Conservation (phyloP, 1,140 invertebrate species). For the Eumaeus atala region DNA sequence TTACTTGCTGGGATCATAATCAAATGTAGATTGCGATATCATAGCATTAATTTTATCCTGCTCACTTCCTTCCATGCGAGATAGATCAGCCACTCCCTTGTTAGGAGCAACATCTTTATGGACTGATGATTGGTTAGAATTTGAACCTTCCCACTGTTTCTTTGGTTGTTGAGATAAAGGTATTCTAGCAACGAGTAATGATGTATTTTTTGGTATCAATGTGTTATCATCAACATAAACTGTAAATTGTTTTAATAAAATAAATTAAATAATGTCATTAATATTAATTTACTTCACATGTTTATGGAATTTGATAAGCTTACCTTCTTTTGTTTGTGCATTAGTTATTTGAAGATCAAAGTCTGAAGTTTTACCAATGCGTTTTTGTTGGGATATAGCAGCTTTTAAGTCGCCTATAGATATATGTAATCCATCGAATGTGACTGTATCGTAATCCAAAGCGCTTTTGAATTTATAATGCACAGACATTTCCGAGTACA, state of each 20-base stretch:
- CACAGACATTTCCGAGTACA: conserved; percentile 85
- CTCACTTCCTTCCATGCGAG: conserved; percentile 92
- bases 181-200: conserved; percentile 94
- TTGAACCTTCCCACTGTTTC: conserved; percentile 81
- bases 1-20: conserved; percentile 98
- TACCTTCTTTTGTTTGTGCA: conserved; percentile 97
- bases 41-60: conserved; percentile 98
- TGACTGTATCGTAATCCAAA: conserved; percentile 95
- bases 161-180: conserved; percentile 85
- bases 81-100: conserved; percentile 84
- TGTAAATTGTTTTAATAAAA: conserved; percentile 73
- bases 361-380: conserved; percentile 93
- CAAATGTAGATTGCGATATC: conserved; percentile 96
- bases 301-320: not conserved
- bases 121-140: conserved; percentile 45
- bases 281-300: too few relatives aligned
- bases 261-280: not conserved
- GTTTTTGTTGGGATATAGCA: conserved; percentile 95
- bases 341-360: conserved; percentile 98
- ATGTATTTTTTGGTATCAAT: conserved; percentile 97
- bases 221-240: conserved; percentile 93
- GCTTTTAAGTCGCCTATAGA: conserved; percentile 95
- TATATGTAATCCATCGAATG: conserved; percentile 97
- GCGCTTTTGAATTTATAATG: conserved; percentile 99
- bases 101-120: conserved; percentile 73